phyloP scores from a whole-genome alignment of 2,797 vertebrate species.

The Rhodeus uyekii region DNA sequence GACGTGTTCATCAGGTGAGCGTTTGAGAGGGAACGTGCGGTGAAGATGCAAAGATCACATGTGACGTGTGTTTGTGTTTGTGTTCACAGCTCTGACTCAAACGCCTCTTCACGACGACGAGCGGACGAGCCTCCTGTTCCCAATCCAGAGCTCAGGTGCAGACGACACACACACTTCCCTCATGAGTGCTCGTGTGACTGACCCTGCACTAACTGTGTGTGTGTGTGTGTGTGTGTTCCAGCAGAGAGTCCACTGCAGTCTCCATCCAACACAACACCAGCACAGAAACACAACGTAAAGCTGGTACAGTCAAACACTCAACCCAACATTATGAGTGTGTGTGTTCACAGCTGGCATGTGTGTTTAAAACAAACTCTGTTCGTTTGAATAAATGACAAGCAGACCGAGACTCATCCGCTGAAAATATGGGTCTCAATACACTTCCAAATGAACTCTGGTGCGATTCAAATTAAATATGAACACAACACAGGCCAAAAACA shows the following conservation, averaged over 20 bases:
- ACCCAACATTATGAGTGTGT: neutral
- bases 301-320: neutral
- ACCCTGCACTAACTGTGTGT: neutral
- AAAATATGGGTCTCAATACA: too few relatives aligned
- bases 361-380: too few relatives aligned
- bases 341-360: too few relatives aligned
- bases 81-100: slow-evolving; percentile 67
- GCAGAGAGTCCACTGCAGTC: slow-evolving; percentile 1
- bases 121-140: slow-evolving; percentile 43
- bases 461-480: too few relatives aligned
- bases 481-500: too few relatives aligned
- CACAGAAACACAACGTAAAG: slow-evolving; percentile 16
- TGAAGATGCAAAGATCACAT: neutral
- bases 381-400: too few relatives aligned
- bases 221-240: neutral
- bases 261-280: neutral
- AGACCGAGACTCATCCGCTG: too few relatives aligned
- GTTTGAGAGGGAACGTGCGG: neutral
- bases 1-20: slow-evolving; percentile 16
- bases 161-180: neutral
- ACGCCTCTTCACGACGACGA: slow-evolving; percentile 47
- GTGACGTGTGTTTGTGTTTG: slow-evolving; percentile 33
- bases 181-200: neutral
- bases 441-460: too few relatives aligned
- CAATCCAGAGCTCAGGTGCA: slow-evolving; percentile 65